phyloP scores from a whole-genome alignment of 2,888 invertebrate species.

The Diadromus collaris region DNA sequence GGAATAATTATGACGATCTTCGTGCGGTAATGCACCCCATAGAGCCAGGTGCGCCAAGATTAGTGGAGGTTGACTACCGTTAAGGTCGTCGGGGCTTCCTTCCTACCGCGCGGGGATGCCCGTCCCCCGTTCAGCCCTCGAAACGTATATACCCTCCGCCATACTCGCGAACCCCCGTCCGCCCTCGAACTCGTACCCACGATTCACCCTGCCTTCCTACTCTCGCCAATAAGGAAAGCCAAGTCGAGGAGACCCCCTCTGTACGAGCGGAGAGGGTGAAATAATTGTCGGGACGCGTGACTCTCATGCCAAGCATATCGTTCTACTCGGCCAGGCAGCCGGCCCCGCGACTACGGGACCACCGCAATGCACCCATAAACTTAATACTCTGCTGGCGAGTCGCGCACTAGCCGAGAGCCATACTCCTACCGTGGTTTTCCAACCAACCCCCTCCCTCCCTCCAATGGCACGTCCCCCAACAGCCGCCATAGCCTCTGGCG shows the following conservation, averaged over 20 bases:
- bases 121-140: conserved; percentile 30
- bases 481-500: conserved; percentile 58
- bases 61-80: conserved; percentile 65
- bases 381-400: conserved; percentile 69
- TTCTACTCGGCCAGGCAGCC: conserved; percentile 66
- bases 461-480: conserved; percentile 23
- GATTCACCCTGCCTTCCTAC: conserved; percentile 47
- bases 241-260: conserved; percentile 45
- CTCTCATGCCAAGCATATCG: conserved; percentile 74
- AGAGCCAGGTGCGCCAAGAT: conserved; percentile 71
- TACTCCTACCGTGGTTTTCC: conserved; percentile 43
- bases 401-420: conserved; percentile 40
- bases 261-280: conserved; percentile 69
- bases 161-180: conserved; percentile 11
- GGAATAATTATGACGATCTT: conserved; percentile 70
- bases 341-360: conserved; percentile 70
- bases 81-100: conserved; percentile 62
- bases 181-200: conserved; percentile 9
- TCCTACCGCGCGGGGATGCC: conserved; percentile 32
- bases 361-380: conserved; percentile 78
- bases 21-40: conserved; percentile 62
- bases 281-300: conserved; percentile 78
- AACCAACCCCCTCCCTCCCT: conserved; percentile 45
- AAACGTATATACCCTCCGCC: conserved; percentile 9
- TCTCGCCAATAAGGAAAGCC: conserved; percentile 66